These are phyloP conservation scores for Sinhomidia bicolor DNA, from an alignment of 2,888 invertebrate species.

Conservation along the genomic window DNA sequence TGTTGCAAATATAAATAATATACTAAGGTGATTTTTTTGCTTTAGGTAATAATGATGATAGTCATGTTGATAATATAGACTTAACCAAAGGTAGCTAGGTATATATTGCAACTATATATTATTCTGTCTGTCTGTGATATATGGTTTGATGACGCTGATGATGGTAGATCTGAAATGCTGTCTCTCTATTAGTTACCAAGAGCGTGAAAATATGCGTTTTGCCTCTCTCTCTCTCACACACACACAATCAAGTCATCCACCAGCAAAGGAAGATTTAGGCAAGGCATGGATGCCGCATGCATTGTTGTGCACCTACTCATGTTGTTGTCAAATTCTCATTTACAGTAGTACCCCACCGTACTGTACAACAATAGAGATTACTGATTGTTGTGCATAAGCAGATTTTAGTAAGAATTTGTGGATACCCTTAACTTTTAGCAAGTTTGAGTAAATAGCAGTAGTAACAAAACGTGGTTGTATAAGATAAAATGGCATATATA, in stretches of 20 bases:
- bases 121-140: not conserved
- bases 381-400: not conserved
- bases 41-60: too few relatives aligned
- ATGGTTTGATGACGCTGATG: too few relatives aligned
- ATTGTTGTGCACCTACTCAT: too few relatives aligned
- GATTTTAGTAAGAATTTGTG: not conserved
- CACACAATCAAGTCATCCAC: too few relatives aligned
- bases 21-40: too few relatives aligned
- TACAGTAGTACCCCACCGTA: too few relatives aligned
- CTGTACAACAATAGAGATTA: not conserved
- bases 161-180: not conserved
- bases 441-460: not conserved
- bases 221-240: slow-evolving; percentile 25
- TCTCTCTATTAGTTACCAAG: not conserved
- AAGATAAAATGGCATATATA: too few relatives aligned
- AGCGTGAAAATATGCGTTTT: slow-evolving; percentile 28
- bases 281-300: slow-evolving; percentile 62
- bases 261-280: slow-evolving; percentile 38
- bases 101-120: not conserved
- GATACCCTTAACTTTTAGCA: not conserved
- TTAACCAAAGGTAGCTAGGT: too few relatives aligned
- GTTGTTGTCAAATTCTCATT: too few relatives aligned
- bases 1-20: too few relatives aligned
- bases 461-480: not conserved
- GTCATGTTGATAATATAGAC: not conserved